Percentiles rank a stretch among this genome's conserved stretches.
Evolutionary conservation across 2,888 invertebrate genomes (phyloP).

Genomic region (Drepana falcataria): DNA sequence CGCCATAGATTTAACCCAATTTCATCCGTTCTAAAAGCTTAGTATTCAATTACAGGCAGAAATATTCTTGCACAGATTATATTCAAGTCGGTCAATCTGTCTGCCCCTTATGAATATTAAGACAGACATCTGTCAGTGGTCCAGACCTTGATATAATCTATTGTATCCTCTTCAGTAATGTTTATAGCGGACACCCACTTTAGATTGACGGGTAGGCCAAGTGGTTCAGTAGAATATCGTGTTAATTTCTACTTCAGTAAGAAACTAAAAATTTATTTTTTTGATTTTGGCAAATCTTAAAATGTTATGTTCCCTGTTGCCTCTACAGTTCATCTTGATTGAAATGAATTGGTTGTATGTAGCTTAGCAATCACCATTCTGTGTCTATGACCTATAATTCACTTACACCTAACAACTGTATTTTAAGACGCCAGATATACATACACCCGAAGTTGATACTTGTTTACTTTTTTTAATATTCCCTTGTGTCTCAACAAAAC

Average conservation of each 20-base stretch:
- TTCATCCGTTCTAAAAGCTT: too few relatives aligned
- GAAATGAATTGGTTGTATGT: too few relatives aligned
- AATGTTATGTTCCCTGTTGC: too few relatives aligned
- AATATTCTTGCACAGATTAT: neutral
- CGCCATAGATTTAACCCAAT: too few relatives aligned
- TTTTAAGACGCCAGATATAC: neutral
- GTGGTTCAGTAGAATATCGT: neutral
- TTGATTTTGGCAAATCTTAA: too few relatives aligned
- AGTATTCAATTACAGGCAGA: too few relatives aligned
- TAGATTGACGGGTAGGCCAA: constrained; percentile 8
- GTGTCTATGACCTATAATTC: too few relatives aligned
- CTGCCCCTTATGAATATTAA: constrained; percentile 38
- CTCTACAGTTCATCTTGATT: too few relatives aligned
- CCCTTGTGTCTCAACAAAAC: neutral
- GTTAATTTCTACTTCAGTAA: too few relatives aligned
- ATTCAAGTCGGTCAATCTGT: neutral
- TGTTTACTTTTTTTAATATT: constrained; percentile 18
- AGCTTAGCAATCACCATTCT: too few relatives aligned
- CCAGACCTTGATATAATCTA: constrained; percentile 53
- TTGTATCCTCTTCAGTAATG: constrained; percentile 42
- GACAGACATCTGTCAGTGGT: constrained; percentile 49
- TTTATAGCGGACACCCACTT: constrained; percentile 35
- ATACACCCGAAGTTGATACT: neutral
- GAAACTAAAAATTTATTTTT: too few relatives aligned
- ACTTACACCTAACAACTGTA: too few relatives aligned